Percentiles rank a stretch among this genome's conserved stretches.
phyloP scores from a whole-genome alignment of 2,888 invertebrate genomes.

The Nemurella pictetii region DNA sequence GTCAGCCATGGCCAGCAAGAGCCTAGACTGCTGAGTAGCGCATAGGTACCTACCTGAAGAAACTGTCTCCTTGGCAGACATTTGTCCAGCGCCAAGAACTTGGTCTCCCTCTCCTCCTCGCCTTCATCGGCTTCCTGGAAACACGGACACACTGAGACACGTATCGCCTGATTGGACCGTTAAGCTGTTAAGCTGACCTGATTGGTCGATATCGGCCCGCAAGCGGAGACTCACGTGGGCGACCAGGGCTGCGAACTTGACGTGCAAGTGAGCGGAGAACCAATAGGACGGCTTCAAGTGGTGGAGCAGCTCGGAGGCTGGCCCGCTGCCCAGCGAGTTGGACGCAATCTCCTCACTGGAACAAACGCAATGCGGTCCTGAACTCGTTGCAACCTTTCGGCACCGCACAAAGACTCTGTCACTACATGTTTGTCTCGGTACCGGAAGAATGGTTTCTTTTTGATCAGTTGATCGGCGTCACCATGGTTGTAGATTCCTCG shows the following conservation, averaged over 20 bases:
- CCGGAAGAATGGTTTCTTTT: slow-evolving; percentile 80
- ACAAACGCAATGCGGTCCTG: slow-evolving; percentile 34
- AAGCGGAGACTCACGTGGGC: too few relatives aligned
- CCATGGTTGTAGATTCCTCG: slow-evolving; percentile 84
- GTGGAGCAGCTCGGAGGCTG: slow-evolving; percentile 79
- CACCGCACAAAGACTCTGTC: too few relatives aligned
- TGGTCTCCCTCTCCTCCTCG: slow-evolving; percentile 60
- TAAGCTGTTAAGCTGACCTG: too few relatives aligned
- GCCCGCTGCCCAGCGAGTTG: slow-evolving; percentile 84
- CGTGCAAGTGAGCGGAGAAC: slow-evolving; percentile 98
- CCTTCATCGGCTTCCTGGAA: slow-evolving; percentile 43
- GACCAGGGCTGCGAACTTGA: slow-evolving; percentile 89
- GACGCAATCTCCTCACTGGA: slow-evolving; percentile 78
- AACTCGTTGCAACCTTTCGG: too few relatives aligned
- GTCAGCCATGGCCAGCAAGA: too few relatives aligned
- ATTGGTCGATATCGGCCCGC: too few relatives aligned
- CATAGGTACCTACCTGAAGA: too few relatives aligned
- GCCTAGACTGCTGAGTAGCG: too few relatives aligned
- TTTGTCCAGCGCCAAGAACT: slow-evolving; percentile 95
- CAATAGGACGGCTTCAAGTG: slow-evolving; percentile 84
- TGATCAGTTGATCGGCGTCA: slow-evolving; percentile 70
- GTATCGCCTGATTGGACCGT: too few relatives aligned
- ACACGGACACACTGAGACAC: neutral
- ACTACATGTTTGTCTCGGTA: too few relatives aligned
- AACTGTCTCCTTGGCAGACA: slow-evolving; percentile 88